Conservation (phyloP, 2,797 vertebrate species). For the Pangasius larnaudii region DNA sequence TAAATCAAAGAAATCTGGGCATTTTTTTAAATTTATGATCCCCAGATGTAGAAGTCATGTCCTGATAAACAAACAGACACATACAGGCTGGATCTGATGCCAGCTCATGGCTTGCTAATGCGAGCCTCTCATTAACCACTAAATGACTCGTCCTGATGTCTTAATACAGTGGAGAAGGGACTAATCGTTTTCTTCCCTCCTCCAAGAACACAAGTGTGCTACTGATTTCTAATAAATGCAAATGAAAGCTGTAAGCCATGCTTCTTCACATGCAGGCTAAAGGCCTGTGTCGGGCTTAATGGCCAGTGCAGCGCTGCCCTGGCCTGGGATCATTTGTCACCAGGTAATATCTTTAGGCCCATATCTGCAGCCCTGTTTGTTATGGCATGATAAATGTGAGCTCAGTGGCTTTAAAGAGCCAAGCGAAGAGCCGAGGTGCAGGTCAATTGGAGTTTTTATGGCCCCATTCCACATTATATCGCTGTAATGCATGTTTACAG, state of each 20-base stretch:
- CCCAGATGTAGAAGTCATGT: constrained; percentile 65
- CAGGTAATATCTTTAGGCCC: constrained; percentile 89
- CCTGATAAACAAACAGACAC: constrained; percentile 81
- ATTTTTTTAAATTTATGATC: not conserved
- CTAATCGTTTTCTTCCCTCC: constrained; percentile 89
- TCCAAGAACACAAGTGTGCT: constrained; percentile 88
- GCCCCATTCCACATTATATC: constrained; percentile 19
- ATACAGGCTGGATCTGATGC: constrained; percentile 94
- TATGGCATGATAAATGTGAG: constrained; percentile 87
- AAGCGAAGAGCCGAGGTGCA: constrained; percentile 67
- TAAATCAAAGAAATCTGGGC: not conserved
- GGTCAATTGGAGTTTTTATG: constrained; percentile 39
- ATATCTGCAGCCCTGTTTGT: constrained; percentile 84
- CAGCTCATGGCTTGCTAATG: constrained; percentile 87
- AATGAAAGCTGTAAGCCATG: constrained; percentile 91
- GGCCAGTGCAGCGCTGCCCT: constrained; percentile 79
- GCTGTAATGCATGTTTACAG: constrained; percentile 49
- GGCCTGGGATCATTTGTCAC: constrained; percentile 88
- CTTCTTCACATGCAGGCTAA: constrained; percentile 85
- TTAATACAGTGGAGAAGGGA: constrained; percentile 95
- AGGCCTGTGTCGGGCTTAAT: constrained; percentile 86
- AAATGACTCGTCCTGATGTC: constrained; percentile 96
- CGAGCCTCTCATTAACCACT: constrained; percentile 95
- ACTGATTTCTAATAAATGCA: constrained; percentile 94
- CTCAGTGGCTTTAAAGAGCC: constrained; percentile 70